Evolutionary conservation across 2,888 invertebrate species (phyloP), one percentile per base, ranked within the genome.

Genomic region (Hypomecis atomaria): DNA sequence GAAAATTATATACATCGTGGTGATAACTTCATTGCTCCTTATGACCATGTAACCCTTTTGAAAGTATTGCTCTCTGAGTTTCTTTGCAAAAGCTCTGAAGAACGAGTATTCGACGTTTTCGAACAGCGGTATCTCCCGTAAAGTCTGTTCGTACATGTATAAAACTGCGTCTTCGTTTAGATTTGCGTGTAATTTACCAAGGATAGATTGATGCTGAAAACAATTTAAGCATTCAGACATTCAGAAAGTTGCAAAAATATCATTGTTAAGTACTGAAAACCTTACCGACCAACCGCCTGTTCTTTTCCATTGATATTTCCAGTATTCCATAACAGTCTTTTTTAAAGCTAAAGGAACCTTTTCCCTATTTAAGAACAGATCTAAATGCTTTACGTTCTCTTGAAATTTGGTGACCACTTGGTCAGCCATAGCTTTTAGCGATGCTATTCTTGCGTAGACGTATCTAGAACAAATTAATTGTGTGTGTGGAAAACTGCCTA

Each of bases 161-260:
- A 93, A 78, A 11, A 94, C 91, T 5, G 92, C 90, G 69, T 94
- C 94, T 87, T 94, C 94, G 71, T 93, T 92, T 62, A 94, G 77
- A 72, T 92, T 92, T 42, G 93, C 89, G 76, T 94, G 93, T 44
- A 94, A 75, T 77, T 93, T 93, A 6, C 90, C 90, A 53, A 92
- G 78, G 71, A 91, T 92, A 42, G 85, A 85, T 82, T 92, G 91
- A 62, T 92, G 92, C 92, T 92, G 71, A 64, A 80, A 56, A 11
- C 0, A n/a, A 34, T 33, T 38, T 52, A 34, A 48, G 7, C 10
- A 40, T 40, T 40, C 40, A 6, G 40, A 40, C 38, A 8, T 9
- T 38, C 4, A 2, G 3, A 23, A 23, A 23, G 23, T 23, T 23
- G 23, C 3, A 23, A 23, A 23, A 23, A 23, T 40, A 40, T 7